Percentiles rank a stretch among this genome's conserved stretches.
Conservation (phyloP, 2,113 vertebrate genomes). For the Odocoileus hemionus region DNA sequence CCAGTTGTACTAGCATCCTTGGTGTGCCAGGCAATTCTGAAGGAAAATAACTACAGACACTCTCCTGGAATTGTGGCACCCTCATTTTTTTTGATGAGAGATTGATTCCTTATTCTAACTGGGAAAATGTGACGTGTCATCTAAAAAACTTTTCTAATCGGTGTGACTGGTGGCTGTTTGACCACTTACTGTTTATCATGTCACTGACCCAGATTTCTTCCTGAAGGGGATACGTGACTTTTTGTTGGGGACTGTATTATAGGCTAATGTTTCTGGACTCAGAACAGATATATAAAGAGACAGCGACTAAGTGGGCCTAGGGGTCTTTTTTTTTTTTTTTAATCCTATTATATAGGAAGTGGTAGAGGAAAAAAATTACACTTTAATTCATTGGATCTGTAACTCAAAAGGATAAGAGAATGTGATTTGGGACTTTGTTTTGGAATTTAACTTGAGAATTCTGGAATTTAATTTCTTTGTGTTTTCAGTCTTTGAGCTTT, state of each 20-base stretch:
- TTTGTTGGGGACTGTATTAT: not conserved
- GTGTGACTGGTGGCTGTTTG: not conserved
- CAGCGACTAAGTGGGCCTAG: not conserved
- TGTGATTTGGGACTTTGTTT: conserved; percentile 4
- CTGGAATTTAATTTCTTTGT: conserved; percentile 15
- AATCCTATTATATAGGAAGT: not conserved
- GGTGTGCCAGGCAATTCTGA: not conserved
- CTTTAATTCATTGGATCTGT: not conserved
- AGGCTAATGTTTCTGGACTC: not conserved
- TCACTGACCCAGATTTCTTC: not conserved
- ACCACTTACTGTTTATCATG: not conserved
- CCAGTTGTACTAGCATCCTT: not conserved
- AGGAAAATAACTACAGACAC: not conserved
- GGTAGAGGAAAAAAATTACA: not conserved
- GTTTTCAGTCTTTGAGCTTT: conserved; percentile 35
- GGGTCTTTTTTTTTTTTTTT: not conserved
- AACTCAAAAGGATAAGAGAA: not conserved
- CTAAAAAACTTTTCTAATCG: not conserved
- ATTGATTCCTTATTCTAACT: not conserved
- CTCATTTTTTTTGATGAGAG: not conserved
- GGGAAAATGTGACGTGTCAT: not conserved
- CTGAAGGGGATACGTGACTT: not conserved
- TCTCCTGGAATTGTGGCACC: not conserved
- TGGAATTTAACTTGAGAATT: not conserved
- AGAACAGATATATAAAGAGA: not conserved